Conservation (phyloP, 2,797 vertebrate species). For the Lerista edwardsae region DNA sequence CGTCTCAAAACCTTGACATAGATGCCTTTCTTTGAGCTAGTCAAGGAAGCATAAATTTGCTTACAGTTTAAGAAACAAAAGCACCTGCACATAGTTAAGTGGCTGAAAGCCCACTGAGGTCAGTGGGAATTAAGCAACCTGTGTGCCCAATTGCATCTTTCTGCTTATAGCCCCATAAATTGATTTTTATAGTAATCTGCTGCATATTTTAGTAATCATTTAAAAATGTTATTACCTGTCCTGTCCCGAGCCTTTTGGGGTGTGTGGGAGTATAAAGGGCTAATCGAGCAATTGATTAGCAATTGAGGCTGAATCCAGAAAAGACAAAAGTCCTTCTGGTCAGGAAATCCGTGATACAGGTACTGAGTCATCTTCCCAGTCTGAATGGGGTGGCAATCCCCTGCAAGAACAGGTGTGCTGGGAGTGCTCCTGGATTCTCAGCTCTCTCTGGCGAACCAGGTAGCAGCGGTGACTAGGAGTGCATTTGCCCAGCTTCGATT, state of each 20-base stretch:
- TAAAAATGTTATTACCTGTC: neutral
- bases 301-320: no score
- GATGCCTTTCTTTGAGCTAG: neutral
- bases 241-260: neutral
- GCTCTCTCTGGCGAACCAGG: no score
- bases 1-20: no score
- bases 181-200: neutral
- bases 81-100: neutral
- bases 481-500: no score
- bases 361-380: no score
- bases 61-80: neutral
- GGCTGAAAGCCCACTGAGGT: neutral
- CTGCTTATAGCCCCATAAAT: neutral
- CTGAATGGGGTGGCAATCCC: no score
- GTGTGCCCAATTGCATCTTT: neutral
- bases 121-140: neutral
- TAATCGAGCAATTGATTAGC: neutral
- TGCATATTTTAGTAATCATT: neutral
- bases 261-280: neutral
- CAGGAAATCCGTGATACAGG: no score
- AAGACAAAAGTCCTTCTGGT: no score
- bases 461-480: no score
- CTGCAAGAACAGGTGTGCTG: no score
- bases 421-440: no score
- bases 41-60: neutral